Evolutionary conservation across 2,113 vertebrate species (phyloP), one percentile per base, ranked within the genome.

Genomic region (Gobius niger): DNA sequence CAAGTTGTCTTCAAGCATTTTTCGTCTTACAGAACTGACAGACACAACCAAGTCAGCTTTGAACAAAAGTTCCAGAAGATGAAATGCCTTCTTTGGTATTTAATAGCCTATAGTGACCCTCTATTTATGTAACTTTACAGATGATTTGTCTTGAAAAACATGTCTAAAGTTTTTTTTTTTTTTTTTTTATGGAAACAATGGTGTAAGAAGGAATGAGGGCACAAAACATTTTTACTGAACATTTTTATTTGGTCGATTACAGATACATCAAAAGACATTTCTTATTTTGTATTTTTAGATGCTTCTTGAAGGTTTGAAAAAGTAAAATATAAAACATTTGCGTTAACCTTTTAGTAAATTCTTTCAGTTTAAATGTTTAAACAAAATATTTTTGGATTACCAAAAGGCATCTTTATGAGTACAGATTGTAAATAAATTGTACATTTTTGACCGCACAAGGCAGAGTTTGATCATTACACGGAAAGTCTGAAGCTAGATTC

Each of bases 111-210:
- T 34, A 34, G 24, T 34, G 24, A 53, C 42, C 73, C 67, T 70
- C 44, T 81, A 87, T 88, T 89, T 89, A 81, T 83, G 76, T 82
- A 34, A 70, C 65, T 52, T 52, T 57, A 16, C 44, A 60, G 41
- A 60, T 68, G 70, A 53, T 65, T 47, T 57, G 42, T 68, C 49
- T 60, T 77, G 0, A 0, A 11, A 15, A 34, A 14, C 12, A 19
- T 44, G 2, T 67, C 44, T 65, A 9, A 13, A 49, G 54, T 56
- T 16, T 12, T 44, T 9, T 46, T 47, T 7, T 16, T 49, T 18
- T 68, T 18, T n/a, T 46, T 44, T 14, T 10, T 9, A 13, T 44
- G 44, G 4, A 50, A 15, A 1, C 0, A n/a, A 46, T 49, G 1
- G 15, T 44, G 57, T 70, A 50, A 14, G 24, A 16, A 40, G 16